A percentile compares a stretch with the other conserved stretches of the same genome.
These are phyloP conservation scores for Acestrorhynchus altus DNA, from an alignment of 2,797 vertebrate genomes.

Conservation along the genomic window DNA sequence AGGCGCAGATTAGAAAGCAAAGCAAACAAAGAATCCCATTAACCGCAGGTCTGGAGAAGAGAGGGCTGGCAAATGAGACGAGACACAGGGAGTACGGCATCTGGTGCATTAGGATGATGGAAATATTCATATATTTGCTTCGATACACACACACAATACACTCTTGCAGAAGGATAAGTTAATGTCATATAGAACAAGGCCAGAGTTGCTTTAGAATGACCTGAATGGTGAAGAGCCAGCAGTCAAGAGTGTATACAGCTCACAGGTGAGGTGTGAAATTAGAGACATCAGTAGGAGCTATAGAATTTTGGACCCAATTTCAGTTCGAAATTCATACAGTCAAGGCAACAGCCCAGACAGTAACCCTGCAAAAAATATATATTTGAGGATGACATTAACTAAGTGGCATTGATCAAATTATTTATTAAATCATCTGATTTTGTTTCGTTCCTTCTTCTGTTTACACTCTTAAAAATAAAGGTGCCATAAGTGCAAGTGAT, in stretches of 20 bases:
- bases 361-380: not conserved
- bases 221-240: not conserved
- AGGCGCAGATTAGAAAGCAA: constrained; percentile 39
- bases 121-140: constrained; percentile 12
- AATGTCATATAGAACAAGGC: constrained; percentile 29
- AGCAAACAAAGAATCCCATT: constrained; percentile 51
- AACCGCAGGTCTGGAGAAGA: constrained; percentile 24
- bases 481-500: too few species aligned
- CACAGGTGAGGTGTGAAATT: not conserved
- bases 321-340: too few species aligned
- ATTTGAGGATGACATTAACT: not conserved
- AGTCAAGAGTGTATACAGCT: too few species aligned
- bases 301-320: not conserved
- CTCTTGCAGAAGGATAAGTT: constrained; percentile 48
- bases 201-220: constrained; percentile 13
- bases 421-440: too few species aligned
- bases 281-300: not conserved
- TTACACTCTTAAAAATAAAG: too few species aligned
- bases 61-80: constrained; percentile 22
- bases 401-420: too few species aligned
- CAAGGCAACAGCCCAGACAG: not conserved
- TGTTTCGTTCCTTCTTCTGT: too few species aligned
- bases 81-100: not conserved
- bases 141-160: constrained; percentile 8
- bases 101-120: constrained; percentile 5